Evolutionary conservation across 2,113 vertebrate genomes (phyloP).

Genomic region (Gymnorhina tibicen): DNA sequence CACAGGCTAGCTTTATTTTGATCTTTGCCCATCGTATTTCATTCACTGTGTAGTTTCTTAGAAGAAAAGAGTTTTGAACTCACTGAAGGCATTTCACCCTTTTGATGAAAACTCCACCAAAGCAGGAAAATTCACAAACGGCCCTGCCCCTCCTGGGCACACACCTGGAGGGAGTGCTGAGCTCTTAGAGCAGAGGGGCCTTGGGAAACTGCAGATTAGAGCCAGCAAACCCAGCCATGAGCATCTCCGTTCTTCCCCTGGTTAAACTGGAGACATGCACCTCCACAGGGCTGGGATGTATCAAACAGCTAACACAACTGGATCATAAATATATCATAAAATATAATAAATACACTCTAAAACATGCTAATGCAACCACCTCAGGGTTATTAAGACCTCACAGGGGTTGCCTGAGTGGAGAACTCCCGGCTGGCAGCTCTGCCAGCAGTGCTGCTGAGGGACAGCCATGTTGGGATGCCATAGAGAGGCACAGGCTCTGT

Average conservation of each 20-base stretch:
- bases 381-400: not conserved
- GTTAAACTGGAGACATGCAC: not conserved
- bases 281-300: not conserved
- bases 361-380: not conserved
- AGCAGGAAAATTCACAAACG: not conserved
- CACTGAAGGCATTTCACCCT: not conserved
- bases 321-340: not conserved
- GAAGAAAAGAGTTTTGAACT: not conserved
- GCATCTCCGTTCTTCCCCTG: not conserved
- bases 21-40: not conserved
- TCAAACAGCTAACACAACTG: not conserved
- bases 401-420: not conserved
- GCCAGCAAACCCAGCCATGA: not conserved
- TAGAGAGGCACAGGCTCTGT: not conserved
- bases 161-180: not conserved
- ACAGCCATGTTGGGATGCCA: accelerated
- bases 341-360: not conserved
- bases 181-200: not conserved
- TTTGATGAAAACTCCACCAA: not conserved
- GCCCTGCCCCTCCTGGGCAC: not conserved
- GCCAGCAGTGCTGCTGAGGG: not conserved
- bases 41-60: not conserved
- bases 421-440: accelerated
- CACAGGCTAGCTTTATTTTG: not conserved
- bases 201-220: not conserved